Evolutionary conservation across 2,888 invertebrate species (phyloP), one percentile per base, ranked within the genome.

Genomic region (Heteromurus nitidus): DNA sequence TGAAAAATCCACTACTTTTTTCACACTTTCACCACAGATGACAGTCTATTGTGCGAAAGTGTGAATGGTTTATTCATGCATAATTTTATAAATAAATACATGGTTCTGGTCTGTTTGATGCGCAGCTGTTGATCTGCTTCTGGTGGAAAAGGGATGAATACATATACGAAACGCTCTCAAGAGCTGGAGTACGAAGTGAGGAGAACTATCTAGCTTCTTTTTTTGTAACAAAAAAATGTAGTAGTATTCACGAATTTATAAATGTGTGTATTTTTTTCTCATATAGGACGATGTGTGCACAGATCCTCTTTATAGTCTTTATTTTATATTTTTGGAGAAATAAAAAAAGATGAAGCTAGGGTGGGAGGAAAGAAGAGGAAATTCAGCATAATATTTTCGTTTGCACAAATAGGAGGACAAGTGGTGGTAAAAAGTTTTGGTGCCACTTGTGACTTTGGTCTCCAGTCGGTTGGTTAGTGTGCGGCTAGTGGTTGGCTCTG

Each of bases 21-120:
- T 16, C n/a, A 47, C 47, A n/a, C 11, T n/a, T 55, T n/a, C 50
- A 55, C 55, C 5, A 7, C 22, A 22, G 55, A 55, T n/a, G 55
- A 55, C 55, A 62, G 50, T 28, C 68, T 50, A 28, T 18, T 28
- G 58, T 50, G 68, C 7, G 60, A 73, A 60, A 67, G 60, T 72
- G 67, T 60, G 64, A 80, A 73, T 80, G 67, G 73, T 67, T 73
- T 73, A 80, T 80, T 80, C 80, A 80, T 80, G 80, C 80, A 80
- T 80, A 73, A 65, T 67, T 80, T 80, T 72, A 73, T 73, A 80
- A 80, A 80, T 73, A 73, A 68, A 80, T 68, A 68, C 73, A 79
- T 72, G 68, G 60, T 77, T 76, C 16, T 16, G 24, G 22, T 64
- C 16, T 16, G 18, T 20, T 64, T 62, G 42, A 64, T n/a, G 3